Conservation (phyloP, 2,113 vertebrate genomes). For the Sylvietta virens region DNA sequence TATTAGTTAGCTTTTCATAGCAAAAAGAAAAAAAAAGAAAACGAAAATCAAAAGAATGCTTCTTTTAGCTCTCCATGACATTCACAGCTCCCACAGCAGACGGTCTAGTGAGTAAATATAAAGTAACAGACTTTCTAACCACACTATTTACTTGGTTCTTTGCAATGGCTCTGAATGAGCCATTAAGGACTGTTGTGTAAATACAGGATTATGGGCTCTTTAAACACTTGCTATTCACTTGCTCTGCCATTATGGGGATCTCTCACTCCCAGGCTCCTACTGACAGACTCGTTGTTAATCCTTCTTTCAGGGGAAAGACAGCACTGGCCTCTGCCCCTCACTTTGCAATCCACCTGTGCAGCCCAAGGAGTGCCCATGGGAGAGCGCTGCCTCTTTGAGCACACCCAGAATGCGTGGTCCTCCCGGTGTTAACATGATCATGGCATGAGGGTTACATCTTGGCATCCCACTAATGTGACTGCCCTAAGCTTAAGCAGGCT, state of each 20-base stretch:
- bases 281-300: constrained; percentile 40
- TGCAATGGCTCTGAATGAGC: constrained; percentile 62
- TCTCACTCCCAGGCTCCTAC: constrained; percentile 27
- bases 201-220: constrained; percentile 65
- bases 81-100: constrained; percentile 61
- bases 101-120: constrained; percentile 67
- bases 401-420: not conserved
- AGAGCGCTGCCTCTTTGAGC: not conserved
- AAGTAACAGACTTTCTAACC: constrained; percentile 61
- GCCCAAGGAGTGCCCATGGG: not conserved
- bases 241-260: constrained; percentile 45
- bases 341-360: not conserved
- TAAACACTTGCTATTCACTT: constrained; percentile 62
- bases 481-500: not conserved
- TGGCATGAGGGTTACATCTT: not conserved
- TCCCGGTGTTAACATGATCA: not conserved
- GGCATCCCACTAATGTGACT: not conserved
- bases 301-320: not conserved
- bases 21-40: not conserved
- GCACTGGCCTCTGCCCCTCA: not conserved
- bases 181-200: constrained; percentile 70
- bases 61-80: constrained; percentile 53
- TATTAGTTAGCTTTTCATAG: constrained; percentile 51
- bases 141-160: constrained; percentile 67
- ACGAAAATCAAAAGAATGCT: constrained; percentile 8